A percentile compares a stretch with the other conserved stretches of the same genome.
phyloP scores from a whole-genome alignment of 35 echinoderm and acorn worm species.

The Anneissia japonica region DNA sequence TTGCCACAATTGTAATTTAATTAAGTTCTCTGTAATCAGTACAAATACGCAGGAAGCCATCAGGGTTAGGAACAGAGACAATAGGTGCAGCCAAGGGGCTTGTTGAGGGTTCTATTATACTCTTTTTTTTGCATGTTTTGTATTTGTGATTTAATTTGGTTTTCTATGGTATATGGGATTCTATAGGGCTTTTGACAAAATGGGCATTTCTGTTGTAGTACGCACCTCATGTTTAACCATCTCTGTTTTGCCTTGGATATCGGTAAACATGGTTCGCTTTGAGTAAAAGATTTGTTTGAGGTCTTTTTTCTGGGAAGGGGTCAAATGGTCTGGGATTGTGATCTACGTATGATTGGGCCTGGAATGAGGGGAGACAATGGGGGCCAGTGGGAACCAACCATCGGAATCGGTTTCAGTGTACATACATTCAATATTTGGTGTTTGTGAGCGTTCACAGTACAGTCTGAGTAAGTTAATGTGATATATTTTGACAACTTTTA shows the following conservation, averaged over 20 bases:
- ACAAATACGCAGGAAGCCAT: conserved; percentile 2
- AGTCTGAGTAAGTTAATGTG: neutral
- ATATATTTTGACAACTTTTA: neutral
- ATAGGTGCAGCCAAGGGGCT: neutral
- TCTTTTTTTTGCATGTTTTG: neutral
- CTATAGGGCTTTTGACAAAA: conserved; percentile 31
- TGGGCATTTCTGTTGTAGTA: conserved; percentile 2
- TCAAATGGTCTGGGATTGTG: neutral
- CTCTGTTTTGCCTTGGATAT: conserved; percentile 35
- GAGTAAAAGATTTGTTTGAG: neutral
- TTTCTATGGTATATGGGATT: conserved; percentile 25
- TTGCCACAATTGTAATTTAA: neutral
- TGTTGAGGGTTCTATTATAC: too few species aligned
- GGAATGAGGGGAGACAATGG: neutral
- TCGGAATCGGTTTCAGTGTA: neutral
- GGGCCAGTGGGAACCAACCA: neutral
- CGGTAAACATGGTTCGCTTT: conserved; percentile 6
- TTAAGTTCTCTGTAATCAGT: conserved; percentile 6
- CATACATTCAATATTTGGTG: neutral
- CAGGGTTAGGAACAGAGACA: neutral
- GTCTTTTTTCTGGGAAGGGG: neutral
- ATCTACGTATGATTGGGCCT: neutral
- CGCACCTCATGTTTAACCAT: conserved; percentile 21
- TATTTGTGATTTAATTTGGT: neutral
- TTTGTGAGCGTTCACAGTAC: neutral